phyloP scores from a whole-genome alignment of 2,797 vertebrate species.

The Catamblyrhynchus diadema region DNA sequence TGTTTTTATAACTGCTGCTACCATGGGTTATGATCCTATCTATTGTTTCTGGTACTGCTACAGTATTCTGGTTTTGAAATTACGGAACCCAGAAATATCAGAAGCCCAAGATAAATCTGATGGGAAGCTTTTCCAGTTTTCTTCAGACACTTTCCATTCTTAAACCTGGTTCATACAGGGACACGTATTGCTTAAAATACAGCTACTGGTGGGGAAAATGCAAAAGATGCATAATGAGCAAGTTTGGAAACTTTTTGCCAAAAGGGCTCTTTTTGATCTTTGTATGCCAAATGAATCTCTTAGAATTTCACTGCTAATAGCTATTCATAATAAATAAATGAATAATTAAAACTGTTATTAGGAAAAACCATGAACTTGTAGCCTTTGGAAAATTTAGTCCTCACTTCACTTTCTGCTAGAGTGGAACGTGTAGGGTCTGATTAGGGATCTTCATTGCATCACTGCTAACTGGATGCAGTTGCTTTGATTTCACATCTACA shows the following conservation, averaged over 20 bases:
- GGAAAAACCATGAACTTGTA: background rate
- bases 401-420: background rate
- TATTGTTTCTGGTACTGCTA: background rate
- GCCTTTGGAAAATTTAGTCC: background rate
- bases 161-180: background rate
- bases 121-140: background rate
- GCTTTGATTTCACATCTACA: background rate
- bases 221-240: conserved; percentile 2
- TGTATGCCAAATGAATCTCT: background rate
- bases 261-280: conserved; percentile 44
- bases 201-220: background rate
- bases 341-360: conserved; percentile 25
- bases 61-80: background rate
- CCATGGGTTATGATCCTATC: background rate
- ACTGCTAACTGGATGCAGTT: background rate
- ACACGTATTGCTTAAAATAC: background rate
- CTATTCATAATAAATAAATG: conserved; percentile 18
- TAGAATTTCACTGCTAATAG: conserved; percentile 14
- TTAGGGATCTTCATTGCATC: background rate
- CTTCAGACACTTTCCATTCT: background rate
- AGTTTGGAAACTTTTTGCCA: conserved; percentile 18
- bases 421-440: background rate
- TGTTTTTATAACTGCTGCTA: background rate
- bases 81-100: background rate
- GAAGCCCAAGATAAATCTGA: background rate